Conservation (phyloP, 2,888 invertebrate genomes). For the Aphelenchoides bicaudatus region DNA sequence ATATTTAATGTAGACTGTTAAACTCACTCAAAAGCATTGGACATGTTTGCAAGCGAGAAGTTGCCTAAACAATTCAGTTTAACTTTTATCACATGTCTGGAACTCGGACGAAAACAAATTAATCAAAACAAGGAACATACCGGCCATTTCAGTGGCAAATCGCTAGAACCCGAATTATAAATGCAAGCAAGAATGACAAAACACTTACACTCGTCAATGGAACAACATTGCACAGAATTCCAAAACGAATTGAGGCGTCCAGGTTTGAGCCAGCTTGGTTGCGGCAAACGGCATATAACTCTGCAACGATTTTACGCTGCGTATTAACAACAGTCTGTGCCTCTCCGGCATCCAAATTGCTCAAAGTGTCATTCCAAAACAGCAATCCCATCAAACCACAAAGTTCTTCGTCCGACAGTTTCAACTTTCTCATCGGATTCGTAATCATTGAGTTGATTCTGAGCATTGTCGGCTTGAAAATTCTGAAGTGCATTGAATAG, state of each 20-base stretch:
- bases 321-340: constrained; percentile 1
- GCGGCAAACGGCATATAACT: background rate
- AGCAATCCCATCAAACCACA: constrained; percentile 30
- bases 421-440: constrained; percentile 21
- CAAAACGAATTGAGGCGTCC: background rate
- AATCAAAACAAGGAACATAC: background rate
- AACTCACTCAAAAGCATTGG: background rate
- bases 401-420: constrained; percentile 30
- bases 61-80: too few species aligned
- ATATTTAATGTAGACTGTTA: too few species aligned
- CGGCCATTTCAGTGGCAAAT: constrained; percentile 1
- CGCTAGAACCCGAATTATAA: too few species aligned
- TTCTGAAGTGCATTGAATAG: constrained; percentile 8
- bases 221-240: constrained; percentile 4
- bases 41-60: constrained; percentile 9
- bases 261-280: constrained; percentile 5
- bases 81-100: too few species aligned
- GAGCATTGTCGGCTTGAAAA: constrained; percentile 25
- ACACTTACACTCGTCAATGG: too few species aligned
- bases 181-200: too few species aligned
- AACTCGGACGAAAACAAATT: background rate
- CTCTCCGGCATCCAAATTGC: constrained; percentile 1
- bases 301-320: constrained; percentile 1
- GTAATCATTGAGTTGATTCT: constrained; percentile 13
- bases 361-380: constrained; percentile 32